Evolutionary conservation across 92 coral and sea anemone species (phyloP).

Genomic region (Actinostola sp.): DNA sequence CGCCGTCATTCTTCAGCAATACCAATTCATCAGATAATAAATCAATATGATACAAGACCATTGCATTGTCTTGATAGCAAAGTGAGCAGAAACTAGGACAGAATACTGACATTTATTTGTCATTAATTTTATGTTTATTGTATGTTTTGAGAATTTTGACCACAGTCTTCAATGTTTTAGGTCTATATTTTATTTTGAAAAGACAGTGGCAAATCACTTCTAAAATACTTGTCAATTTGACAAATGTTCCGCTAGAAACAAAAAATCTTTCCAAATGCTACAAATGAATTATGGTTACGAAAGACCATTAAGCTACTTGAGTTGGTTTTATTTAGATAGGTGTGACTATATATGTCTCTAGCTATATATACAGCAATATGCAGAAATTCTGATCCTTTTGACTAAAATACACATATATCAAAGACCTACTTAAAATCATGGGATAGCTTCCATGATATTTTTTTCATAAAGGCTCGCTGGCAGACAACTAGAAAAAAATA

Average conservation of each 20-base stretch:
- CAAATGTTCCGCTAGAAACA: neutral
- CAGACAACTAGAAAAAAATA: no score
- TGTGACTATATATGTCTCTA: neutral
- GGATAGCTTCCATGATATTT: no score
- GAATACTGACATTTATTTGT: neutral
- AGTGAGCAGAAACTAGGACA: constrained; percentile 4
- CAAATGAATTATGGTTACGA: neutral
- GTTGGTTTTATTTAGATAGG: constrained; percentile 1
- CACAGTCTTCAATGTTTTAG: neutral
- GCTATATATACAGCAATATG: neutral
- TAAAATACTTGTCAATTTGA: neutral
- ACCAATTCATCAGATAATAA: constrained; percentile 36
- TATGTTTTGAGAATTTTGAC: no score
- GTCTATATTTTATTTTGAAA: constrained; percentile 25
- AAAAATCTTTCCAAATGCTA: constrained; percentile 16
- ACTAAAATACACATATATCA: no score
- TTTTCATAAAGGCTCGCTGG: no score
- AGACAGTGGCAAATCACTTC: constrained; percentile 3
- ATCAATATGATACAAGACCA: constrained; percentile 31
- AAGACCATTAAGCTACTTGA: neutral
- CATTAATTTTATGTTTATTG: neutral
- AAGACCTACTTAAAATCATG: no score
- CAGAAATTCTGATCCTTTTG: no score
- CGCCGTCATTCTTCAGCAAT: constrained; percentile 77
- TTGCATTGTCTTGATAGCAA: constrained; percentile 2